Conservation (phyloP, 2,888 invertebrate genomes). For the Hetaerina titia region DNA sequence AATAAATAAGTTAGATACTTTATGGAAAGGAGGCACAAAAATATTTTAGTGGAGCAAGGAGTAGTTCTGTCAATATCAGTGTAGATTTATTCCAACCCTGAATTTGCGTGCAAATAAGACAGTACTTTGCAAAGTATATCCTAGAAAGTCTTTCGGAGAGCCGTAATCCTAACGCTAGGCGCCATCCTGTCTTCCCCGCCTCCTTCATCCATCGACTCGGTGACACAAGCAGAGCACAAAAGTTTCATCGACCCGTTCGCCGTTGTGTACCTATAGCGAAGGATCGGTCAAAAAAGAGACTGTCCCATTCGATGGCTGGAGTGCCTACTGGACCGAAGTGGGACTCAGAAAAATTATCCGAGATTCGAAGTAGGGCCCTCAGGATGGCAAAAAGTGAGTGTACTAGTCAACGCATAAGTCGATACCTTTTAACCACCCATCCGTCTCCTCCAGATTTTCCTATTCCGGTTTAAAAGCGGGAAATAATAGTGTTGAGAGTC, state of each 20-base stretch:
- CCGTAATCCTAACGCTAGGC: not conserved
- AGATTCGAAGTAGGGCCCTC: not conserved
- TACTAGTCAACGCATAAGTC: not conserved
- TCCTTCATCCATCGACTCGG: not conserved
- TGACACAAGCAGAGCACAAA: conserved; percentile 41
- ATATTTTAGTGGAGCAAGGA: too few relatives aligned
- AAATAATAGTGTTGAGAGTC: too few relatives aligned
- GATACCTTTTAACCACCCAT: not conserved
- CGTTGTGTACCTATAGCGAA: not conserved
- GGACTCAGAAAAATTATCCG: not conserved
- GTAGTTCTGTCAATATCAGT: too few relatives aligned
- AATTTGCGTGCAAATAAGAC: too few relatives aligned
- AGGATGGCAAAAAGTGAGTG: not conserved
- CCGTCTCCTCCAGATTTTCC: not conserved
- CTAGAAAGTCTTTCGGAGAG: not conserved
- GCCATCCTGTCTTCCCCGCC: not conserved
- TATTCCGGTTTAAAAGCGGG: not conserved
- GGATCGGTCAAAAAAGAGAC: too few relatives aligned
- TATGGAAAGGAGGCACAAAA: too few relatives aligned
- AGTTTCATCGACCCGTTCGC: not conserved
- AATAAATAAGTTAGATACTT: too few relatives aligned
- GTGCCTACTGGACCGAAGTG: not conserved
- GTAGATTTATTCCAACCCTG: too few relatives aligned
- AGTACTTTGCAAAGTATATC: too few relatives aligned
- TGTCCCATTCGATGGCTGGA: too few relatives aligned